Base-by-base conservation (phyloP, 1,140 invertebrate species). In the Teleogryllus occipitalis region DNA sequence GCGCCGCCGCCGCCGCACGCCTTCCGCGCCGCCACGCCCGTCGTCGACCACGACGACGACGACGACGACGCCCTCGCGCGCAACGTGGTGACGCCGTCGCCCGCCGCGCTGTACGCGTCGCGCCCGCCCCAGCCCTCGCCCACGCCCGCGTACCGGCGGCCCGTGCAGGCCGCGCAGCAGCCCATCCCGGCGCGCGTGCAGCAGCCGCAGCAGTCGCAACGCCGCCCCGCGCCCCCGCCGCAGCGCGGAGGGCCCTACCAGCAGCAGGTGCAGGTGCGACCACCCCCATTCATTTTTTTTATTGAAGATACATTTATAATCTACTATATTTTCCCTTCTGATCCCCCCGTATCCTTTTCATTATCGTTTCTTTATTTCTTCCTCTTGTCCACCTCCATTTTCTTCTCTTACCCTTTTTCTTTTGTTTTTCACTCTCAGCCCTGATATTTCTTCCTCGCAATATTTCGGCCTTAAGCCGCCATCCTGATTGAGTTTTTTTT, bases 51-150 rank as follows among this genome's bases (percentile, higher is more conserved):
- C 22, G 65, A 75, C 10, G 65, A 73, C 39, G 79, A 80, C 15
- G 79, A 80, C 7, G 79, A 80, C 10, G 79, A 80, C 48, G 74
- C 27, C 8, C 15, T 80, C 14, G 47, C 27, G 18, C 79, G 75
- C 75, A 80, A 80, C 73, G 75, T 74, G 8, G 79, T 80, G 46
- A 46, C 79, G 4, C 79, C 79, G 8, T 77, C 79, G 2, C 75
- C 79, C 27, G 54, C n/a, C 7, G 75, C 79, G 21, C 74, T 46
- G 8, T 22, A 27, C 18, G 73, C 73, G 48, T 39, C 72, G 47
- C 76, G 47, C 5, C n/a, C 39, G 22, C 75, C 47, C 21, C 48
- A 72, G 22, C 47, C 78, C 4, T 46, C 47, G 72, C 78, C 75
- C 73, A 76, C 79, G 27, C 79, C 48, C 6, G 39, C 15, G 46